Base-by-base conservation (phyloP, 1,140 invertebrate genomes). In the Pseudomyrmex gracilis region DNA sequence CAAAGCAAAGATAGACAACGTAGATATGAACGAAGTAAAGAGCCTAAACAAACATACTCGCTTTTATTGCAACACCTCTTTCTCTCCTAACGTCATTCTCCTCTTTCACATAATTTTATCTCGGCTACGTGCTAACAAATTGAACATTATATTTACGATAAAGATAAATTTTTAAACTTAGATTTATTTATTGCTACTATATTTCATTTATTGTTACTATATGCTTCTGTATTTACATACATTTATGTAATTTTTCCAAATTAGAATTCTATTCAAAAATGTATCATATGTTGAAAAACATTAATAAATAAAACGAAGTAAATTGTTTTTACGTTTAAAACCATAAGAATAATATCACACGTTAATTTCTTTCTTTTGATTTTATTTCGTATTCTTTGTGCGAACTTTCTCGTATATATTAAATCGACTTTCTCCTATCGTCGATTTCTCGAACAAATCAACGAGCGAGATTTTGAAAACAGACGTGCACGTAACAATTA, bases 11-110 rank as follows among this genome's bases (percentile, higher is more conserved):
- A 84, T 84, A 83, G 83, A 89, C 57, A 82, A 76, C 58, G 82
- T 86, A 85, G 85, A 89, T 66, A 78, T 67, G 85, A 90, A 87
- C 90, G 87, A 88, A 93, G 90, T 89, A 88, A 93, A 93, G 91
- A 93, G 91, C 93, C 92, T 94, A 94, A 94, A 92, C 90, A 93
- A 94, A 94, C 92, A 93, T 87, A 92, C 91, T 94, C 90, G 91
- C 88, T 90, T 93, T 93, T 94, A 94, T 94, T 94, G 92, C 92
- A 90, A 90, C 85, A 90, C 85, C 91, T 92, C 91, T 90, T 89
- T 89, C 82, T 85, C 80, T 74, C 89, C 80, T 61, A 55, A 73
- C 87, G 78, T 88, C 82, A 84, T 86, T 87, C 87, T 76, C 45
- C 60, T 17, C 5, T 70, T 66, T 64, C 58, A 47, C 61, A 73